Evolutionary conservation across 2,113 vertebrate genomes (phyloP).

Genomic region (Daphoenositta chrysoptera): DNA sequence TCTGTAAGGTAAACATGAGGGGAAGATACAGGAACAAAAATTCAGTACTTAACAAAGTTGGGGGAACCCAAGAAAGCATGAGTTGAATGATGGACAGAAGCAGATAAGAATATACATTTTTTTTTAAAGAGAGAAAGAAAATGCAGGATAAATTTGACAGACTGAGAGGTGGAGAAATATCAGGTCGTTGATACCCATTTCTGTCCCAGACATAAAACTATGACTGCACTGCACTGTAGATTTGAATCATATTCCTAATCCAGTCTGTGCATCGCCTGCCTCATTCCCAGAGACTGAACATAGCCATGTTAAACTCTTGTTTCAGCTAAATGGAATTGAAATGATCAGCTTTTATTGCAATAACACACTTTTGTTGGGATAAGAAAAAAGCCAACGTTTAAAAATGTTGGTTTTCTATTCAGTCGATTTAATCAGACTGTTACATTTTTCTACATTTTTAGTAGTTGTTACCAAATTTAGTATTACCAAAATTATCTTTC

Average conservation of each 20-base stretch:
- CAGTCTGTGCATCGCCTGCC: not conserved
- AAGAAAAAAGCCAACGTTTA: not conserved
- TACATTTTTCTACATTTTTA: not conserved
- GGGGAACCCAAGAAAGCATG: not conserved
- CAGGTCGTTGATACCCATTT: not conserved
- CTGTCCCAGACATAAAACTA: not conserved
- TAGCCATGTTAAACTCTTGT: not conserved
- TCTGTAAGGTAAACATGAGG: not conserved
- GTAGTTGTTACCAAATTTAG: too few species aligned
- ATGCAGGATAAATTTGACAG: not conserved
- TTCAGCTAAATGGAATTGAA: not conserved
- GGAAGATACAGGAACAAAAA: not conserved
- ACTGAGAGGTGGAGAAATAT: not conserved
- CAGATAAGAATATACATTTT: not conserved
- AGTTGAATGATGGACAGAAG: not conserved
- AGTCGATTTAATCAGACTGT: not conserved
- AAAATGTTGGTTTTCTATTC: not conserved
- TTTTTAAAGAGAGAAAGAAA: not conserved
- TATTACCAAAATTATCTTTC: not conserved
- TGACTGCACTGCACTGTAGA: not conserved
- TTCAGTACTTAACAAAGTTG: not conserved
- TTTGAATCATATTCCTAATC: not conserved
- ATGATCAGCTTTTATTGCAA: not conserved
- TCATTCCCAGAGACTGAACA: not conserved
- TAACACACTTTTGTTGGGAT: not conserved